Evolutionary conservation across 2,797 vertebrate genomes (phyloP), one percentile per base, ranked within the genome.

Genomic region (Cyprinella venusta): DNA sequence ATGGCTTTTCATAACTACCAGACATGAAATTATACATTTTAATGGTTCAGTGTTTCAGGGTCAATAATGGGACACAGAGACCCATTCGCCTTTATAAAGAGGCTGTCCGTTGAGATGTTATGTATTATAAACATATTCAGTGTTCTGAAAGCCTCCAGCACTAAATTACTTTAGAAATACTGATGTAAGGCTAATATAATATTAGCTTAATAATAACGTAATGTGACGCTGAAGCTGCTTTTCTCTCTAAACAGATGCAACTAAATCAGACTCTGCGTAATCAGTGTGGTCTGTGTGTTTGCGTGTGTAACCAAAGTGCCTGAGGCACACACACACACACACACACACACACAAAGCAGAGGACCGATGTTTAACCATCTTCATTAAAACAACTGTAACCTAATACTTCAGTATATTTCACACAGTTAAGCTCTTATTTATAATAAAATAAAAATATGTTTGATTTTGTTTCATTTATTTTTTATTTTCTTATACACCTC

Each of bases 11-110:
- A 59, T 70, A 56, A 80, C 50, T 70, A 36, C 2, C 26, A 74
- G 79, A 63, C 42, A 19, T 72, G 21, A 21, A 81, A 72, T 81
- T 63, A 74, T n/a, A 74, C 8, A 81, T 81, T 81, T 81, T 38
- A 74, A 81, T 81, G 79, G 79, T 81, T 72, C 40, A 71, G 24
- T 71, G 54, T 80, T 71, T 80, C 54, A 33, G 42, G 79, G 38
- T 33, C 68, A 16, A 61, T 50, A 38, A 72, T 12, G 79, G 56
- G 26, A 61, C 38, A 36, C 26, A 36, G 19, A 74, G 45, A 79
- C 33, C 5, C 30, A 24, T 40, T 61, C 2, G 30, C 69, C 13
- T 50, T 50, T 48, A 63, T 72, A 24, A 36, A 81, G 40, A 81
- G 42, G 38, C 24, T 40, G 24, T 71, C 68, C 18, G 9, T 80